phyloP scores from a whole-genome alignment of 2,797 vertebrate species.

The Parotocinclus haroldoi region DNA sequence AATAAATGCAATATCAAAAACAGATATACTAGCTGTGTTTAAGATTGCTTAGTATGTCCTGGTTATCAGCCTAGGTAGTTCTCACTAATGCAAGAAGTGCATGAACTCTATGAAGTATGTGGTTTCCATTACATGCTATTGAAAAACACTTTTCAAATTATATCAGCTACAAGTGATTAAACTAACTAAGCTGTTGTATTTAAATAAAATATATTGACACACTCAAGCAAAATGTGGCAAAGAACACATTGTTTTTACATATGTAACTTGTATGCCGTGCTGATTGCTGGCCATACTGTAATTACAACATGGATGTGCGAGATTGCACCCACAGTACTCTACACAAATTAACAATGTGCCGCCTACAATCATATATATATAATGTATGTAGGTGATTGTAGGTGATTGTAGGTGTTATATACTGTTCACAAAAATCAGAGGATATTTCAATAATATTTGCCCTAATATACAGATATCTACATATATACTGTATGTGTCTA shows the following conservation, averaged over 20 bases:
- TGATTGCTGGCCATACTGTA: neutral
- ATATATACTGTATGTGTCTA: no score
- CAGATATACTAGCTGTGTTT: constrained; percentile 9
- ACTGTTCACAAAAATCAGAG: no score
- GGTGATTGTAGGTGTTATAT: no score
- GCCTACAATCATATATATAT: no score
- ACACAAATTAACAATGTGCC: neutral
- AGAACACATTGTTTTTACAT: neutral
- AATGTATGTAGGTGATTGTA: no score
- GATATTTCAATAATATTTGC: no score
- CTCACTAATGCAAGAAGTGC: neutral
- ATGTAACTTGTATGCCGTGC: neutral
- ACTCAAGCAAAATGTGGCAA: neutral
- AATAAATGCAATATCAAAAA: constrained; percentile 6
- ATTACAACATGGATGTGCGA: neutral
- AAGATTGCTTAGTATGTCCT: neutral
- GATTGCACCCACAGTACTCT: neutral
- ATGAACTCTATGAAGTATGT: neutral
- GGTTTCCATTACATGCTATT: no score
- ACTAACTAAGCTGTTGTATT: neutral
- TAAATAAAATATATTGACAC: neutral
- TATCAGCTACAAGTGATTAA: neutral
- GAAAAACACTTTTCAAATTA: no score
- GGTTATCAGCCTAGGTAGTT: constrained; percentile 1
- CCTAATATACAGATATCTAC: no score